Percentiles rank a stretch among this genome's conserved stretches.
phyloP scores from a whole-genome alignment of 2,113 vertebrate species.

The Triplophysa dalaica region DNA sequence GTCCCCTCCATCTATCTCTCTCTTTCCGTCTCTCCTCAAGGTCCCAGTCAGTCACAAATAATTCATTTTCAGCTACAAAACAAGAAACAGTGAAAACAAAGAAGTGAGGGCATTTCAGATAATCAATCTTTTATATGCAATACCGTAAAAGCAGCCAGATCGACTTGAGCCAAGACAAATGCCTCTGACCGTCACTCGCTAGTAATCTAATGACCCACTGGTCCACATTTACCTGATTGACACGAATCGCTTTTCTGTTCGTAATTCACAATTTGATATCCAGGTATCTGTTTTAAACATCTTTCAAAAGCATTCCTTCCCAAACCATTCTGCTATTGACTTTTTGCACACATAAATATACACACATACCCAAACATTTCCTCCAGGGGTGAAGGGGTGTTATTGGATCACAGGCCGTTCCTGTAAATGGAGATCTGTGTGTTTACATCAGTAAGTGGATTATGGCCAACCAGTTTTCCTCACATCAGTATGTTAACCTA shows the following conservation, averaged over 20 bases:
- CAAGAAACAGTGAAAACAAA: constrained; percentile 43
- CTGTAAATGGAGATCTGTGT: constrained; percentile 57
- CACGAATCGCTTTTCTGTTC: background rate
- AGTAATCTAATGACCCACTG: background rate
- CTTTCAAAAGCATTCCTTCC: background rate
- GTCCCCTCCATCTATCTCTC: background rate
- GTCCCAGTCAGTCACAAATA: constrained; percentile 52
- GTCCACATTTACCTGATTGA: background rate
- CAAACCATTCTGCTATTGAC: background rate
- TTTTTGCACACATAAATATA: background rate
- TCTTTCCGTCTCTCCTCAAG: constrained; percentile 38
- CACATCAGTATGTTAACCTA: constrained; percentile 45
- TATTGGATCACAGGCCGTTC: constrained; percentile 58
- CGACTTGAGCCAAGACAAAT: background rate
- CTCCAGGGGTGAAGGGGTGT: constrained; percentile 45
- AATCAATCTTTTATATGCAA: constrained; percentile 22
- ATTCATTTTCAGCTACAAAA: constrained; percentile 46
- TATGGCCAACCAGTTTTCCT: constrained; percentile 40
- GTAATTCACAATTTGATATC: background rate
- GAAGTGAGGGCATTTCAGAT: constrained; percentile 10
- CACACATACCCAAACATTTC: constrained; percentile 19
- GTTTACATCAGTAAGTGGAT: constrained; percentile 61
- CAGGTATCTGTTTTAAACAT: background rate
- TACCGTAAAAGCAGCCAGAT: constrained; percentile 3
- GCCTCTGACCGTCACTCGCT: background rate